Conservation (phyloP, 2,113 vertebrate species). For the Prunella himalayana region DNA sequence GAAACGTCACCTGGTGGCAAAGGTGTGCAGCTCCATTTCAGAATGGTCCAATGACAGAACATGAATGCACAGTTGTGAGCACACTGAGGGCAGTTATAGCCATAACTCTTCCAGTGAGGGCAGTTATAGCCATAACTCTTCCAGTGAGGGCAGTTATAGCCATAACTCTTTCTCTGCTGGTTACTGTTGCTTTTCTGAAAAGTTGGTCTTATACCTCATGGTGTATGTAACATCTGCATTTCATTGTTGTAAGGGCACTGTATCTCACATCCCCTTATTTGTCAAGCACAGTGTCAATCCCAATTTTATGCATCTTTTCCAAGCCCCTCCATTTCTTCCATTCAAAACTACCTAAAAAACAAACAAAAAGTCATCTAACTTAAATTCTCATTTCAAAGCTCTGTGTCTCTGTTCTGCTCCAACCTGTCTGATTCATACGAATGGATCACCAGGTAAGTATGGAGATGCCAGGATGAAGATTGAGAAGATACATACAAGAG, state of each 20-base stretch:
- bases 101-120: background rate
- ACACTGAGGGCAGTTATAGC: background rate
- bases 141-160: background rate
- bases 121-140: background rate
- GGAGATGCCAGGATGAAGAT: background rate
- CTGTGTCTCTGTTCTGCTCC: background rate
- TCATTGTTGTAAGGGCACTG: background rate
- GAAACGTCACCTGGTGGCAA: background rate
- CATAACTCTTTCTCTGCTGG: background rate
- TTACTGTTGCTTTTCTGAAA: background rate
- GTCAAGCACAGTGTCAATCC: background rate
- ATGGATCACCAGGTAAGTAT: background rate
- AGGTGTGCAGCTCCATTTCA: background rate
- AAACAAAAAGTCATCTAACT: background rate
- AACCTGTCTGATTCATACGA: background rate
- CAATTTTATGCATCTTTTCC: background rate
- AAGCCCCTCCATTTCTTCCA: background rate
- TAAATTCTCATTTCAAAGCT: background rate
- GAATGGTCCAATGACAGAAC: background rate
- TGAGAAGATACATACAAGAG: background rate
- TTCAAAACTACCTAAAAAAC: background rate
- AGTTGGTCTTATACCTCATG: background rate
- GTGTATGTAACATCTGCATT: background rate
- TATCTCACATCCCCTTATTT: background rate
- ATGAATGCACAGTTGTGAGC: background rate